Percentiles rank a stretch among this genome's conserved stretches.
phyloP scores from a whole-genome alignment of 1,140 invertebrate species.

The Drosophila repleta region DNA sequence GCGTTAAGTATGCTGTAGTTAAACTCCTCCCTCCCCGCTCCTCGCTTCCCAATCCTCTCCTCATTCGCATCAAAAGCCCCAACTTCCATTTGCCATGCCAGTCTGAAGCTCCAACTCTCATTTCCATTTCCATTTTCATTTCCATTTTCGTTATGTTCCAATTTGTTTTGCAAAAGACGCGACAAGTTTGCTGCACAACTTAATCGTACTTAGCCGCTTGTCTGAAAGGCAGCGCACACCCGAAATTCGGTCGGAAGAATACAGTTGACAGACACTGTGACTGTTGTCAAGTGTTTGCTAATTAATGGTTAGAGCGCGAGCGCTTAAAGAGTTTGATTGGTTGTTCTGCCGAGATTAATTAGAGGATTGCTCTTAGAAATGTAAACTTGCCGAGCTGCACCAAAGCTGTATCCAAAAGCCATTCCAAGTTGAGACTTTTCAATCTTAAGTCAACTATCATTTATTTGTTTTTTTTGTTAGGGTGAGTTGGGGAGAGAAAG shows the following conservation, averaged over 20 bases:
- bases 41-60: not conserved
- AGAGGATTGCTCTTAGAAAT: not conserved
- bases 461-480: too few relatives aligned
- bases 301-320: conserved; percentile 11
- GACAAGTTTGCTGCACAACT: conserved; percentile 33
- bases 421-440: not conserved
- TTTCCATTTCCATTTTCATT: conserved; percentile 6
- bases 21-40: not conserved
- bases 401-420: not conserved
- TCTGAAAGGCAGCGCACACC: conserved; percentile 10
- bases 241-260: not conserved
- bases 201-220: conserved; percentile 21
- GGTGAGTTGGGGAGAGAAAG: too few relatives aligned
- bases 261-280: conserved; percentile 12
- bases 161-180: conserved; percentile 30
- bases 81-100: not conserved
- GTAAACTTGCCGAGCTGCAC: not conserved
- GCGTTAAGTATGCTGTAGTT: conserved; percentile 55
- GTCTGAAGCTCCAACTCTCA: not conserved
- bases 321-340: conserved; percentile 17
- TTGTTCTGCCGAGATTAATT: conserved; percentile 15
- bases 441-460: too few relatives aligned
- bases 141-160: conserved; percentile 15
- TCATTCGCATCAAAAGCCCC: not conserved
- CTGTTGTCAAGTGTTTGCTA: conserved; percentile 16